Evolutionary conservation across 64 coral and sea anemone genomes (phyloP).

Genomic region (Platygyra sinensis): DNA sequence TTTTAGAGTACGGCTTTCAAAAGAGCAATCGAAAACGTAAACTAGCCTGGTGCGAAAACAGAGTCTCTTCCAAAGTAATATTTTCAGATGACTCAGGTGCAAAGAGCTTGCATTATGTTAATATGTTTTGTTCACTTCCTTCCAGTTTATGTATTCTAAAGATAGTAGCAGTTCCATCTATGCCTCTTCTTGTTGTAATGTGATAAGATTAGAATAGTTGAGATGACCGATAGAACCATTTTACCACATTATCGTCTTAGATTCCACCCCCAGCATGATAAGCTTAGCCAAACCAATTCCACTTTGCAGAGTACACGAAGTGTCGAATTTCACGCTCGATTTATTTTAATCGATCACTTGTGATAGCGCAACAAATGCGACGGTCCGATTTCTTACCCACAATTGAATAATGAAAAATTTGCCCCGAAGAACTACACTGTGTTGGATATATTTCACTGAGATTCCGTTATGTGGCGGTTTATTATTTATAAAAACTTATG

Average conservation of each 20-base stretch:
- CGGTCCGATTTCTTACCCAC: no score
- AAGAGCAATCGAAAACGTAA: no score
- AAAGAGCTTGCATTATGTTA: no score
- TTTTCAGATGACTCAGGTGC: no score
- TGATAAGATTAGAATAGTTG: not conserved
- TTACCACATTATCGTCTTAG: not conserved
- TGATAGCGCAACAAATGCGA: not conserved
- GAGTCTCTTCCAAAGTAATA: no score
- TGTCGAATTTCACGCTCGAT: not conserved
- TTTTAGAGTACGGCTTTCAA: no score
- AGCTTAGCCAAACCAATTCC: not conserved
- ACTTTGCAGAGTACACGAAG: not conserved
- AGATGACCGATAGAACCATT: not conserved
- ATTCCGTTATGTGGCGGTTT: not conserved
- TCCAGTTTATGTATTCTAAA: not conserved
- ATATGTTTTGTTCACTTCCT: not conserved
- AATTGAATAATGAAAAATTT: no score
- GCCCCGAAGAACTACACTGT: no score
- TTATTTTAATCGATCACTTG: not conserved
- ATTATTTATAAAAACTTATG: not conserved
- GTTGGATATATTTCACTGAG: not conserved
- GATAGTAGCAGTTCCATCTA: not conserved
- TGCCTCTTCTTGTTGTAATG: slow-evolving; percentile 15
- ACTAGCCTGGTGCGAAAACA: no score
- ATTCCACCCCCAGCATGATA: not conserved